Conservation (phyloP, 2,797 vertebrate genomes). For the Notolepis coatsorum region DNA sequence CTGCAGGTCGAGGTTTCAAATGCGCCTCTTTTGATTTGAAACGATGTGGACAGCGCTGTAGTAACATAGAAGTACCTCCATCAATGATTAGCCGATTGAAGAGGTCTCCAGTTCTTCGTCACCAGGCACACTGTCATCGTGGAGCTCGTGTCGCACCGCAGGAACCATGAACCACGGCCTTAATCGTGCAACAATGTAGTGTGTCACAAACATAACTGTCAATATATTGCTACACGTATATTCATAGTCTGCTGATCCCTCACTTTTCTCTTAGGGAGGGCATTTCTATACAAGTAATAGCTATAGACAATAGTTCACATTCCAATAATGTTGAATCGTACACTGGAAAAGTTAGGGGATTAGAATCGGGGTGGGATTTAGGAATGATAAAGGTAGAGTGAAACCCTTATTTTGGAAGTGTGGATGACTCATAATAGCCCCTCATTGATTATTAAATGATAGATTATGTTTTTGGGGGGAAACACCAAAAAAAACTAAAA, state of each 20-base stretch:
- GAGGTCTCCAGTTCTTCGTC: too few species aligned
- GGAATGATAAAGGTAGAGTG: slow-evolving; percentile 15
- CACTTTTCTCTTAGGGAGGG: slow-evolving; percentile 38
- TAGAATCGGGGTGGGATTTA: not conserved
- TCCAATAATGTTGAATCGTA: slow-evolving; percentile 44
- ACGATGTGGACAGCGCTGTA: too few species aligned
- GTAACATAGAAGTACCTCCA: too few species aligned
- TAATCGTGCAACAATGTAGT: slow-evolving; percentile 52
- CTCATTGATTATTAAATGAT: not conserved
- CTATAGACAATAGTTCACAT: slow-evolving; percentile 48
- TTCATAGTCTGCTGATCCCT: slow-evolving; percentile 5
- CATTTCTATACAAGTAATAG: slow-evolving; percentile 21
- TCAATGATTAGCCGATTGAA: too few species aligned
- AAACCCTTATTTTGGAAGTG: not conserved
- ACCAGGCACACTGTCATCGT: too few species aligned
- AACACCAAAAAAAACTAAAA: too few species aligned
- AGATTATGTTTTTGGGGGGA: too few species aligned
- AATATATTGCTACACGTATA: slow-evolving; percentile 21
- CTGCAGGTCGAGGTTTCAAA: too few species aligned
- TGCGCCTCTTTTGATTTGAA: too few species aligned
- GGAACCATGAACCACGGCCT: too few species aligned
- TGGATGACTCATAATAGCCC: not conserved
- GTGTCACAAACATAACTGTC: slow-evolving; percentile 49
- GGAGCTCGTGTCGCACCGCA: too few species aligned
- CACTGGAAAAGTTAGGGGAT: slow-evolving; percentile 38